phyloP scores from a whole-genome alignment of 2,797 vertebrate species.

The Pangasius djambal region DNA sequence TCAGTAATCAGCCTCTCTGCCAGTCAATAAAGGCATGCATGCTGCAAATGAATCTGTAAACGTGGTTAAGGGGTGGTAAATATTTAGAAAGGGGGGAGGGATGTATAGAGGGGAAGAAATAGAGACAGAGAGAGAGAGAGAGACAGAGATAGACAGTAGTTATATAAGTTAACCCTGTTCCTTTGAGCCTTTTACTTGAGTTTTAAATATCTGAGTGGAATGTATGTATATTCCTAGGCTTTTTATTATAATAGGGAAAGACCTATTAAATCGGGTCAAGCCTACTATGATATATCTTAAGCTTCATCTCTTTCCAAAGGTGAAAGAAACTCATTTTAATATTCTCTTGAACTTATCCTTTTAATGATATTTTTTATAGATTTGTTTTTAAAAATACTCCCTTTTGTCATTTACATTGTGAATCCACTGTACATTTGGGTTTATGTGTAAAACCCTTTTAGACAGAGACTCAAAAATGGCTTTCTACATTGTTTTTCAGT shows the following conservation, averaged over 20 bases:
- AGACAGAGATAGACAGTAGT: slow-evolving; percentile 31
- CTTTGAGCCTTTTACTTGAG: slow-evolving; percentile 1
- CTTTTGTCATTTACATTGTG: not conserved
- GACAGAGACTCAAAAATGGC: not conserved
- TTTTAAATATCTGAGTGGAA: not conserved
- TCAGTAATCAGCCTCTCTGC: slow-evolving; percentile 60
- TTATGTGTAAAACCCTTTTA: not conserved
- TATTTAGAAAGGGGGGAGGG: slow-evolving; percentile 83
- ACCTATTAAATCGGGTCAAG: not conserved
- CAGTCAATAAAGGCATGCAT: slow-evolving; percentile 89
- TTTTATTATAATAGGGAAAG: slow-evolving; percentile 1
- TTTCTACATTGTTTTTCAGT: not conserved
- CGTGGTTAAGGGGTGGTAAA: slow-evolving; percentile 85
- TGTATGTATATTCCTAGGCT: not conserved
- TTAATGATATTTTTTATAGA: not conserved
- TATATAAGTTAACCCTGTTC: slow-evolving; percentile 64
- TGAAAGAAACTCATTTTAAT: not conserved
- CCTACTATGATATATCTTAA: not conserved
- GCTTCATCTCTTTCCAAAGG: not conserved
- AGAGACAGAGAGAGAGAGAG: not conserved
- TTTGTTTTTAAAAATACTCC: not conserved
- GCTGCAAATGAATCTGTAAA: slow-evolving; percentile 95
- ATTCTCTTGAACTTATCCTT: not conserved
- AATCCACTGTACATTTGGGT: not conserved
- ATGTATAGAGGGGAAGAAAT: not conserved